Percentiles rank a stretch among this genome's conserved stretches.
phyloP scores from a whole-genome alignment of 2,888 invertebrate species.

The Pterostichus madidus region DNA sequence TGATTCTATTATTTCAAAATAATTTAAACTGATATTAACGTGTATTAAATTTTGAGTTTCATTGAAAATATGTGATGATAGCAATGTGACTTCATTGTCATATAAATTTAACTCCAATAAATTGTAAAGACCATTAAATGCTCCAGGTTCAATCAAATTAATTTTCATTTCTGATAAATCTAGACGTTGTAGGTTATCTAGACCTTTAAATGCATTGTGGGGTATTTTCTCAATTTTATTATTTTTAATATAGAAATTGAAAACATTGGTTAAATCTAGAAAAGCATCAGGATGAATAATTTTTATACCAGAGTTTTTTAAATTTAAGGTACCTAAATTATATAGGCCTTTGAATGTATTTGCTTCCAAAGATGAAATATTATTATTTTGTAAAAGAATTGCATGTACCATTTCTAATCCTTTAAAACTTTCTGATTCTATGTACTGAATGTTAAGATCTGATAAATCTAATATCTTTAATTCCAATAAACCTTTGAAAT shows the following conservation, averaged over 20 bases:
- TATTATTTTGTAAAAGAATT: slow-evolving; percentile 9
- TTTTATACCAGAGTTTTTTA: slow-evolving; percentile 14
- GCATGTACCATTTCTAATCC: not conserved
- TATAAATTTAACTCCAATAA: not conserved
- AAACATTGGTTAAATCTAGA: not conserved
- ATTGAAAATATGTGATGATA: not conserved
- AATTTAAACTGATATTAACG: slow-evolving; percentile 18
- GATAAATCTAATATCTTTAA: slow-evolving; percentile 8
- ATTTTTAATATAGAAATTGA: no score
- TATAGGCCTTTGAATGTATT: slow-evolving; percentile 12
- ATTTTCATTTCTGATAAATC: not conserved
- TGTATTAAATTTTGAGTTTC: not conserved
- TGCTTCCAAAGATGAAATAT: not conserved
- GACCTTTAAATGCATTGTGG: no score
- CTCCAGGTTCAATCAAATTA: not conserved
- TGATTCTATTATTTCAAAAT: not conserved
- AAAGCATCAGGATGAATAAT: not conserved
- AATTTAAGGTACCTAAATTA: not conserved
- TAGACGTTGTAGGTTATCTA: not conserved
- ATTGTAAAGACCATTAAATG: slow-evolving; percentile 17
- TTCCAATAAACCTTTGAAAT: slow-evolving; percentile 6
- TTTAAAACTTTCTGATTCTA: not conserved
- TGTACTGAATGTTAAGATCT: not conserved
- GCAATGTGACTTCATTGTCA: not conserved
- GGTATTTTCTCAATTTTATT: no score